A percentile compares a stretch with the other conserved stretches of the same genome.
These are phyloP conservation scores for Passer domesticus DNA, from an alignment of 2,113 vertebrate species.

Conservation along the genomic window DNA sequence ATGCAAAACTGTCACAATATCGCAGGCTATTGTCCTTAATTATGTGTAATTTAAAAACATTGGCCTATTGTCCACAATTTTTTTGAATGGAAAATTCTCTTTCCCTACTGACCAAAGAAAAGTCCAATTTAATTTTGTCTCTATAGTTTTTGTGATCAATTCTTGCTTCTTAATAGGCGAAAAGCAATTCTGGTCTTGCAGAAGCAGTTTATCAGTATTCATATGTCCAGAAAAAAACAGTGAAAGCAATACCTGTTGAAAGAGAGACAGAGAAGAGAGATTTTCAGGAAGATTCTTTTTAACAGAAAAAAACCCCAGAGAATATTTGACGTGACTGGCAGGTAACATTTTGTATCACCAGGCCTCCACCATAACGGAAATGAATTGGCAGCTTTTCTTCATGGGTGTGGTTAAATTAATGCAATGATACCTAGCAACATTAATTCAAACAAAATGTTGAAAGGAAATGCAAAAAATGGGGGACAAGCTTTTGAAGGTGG, in stretches of 20 bases:
- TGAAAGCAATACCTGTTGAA: not conserved
- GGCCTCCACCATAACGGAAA: not conserved
- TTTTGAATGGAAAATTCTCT: not conserved
- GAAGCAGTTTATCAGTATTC: not conserved
- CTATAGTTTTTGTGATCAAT: not conserved
- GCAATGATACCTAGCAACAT: not conserved
- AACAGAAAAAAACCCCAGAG: not conserved
- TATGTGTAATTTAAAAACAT: not conserved
- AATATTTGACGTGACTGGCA: not conserved
- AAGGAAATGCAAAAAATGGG: not conserved
- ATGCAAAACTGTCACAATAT: not conserved
- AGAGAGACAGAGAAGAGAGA: not conserved
- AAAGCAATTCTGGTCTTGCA: not conserved
- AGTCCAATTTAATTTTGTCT: not conserved
- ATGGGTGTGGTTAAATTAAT: not conserved
- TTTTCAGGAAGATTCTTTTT: not conserved
- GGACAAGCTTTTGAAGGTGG: not conserved
- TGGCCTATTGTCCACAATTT: not conserved
- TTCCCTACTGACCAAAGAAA: not conserved
- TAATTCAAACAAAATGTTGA: not conserved
- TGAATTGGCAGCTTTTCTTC: not conserved
- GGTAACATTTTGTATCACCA: not conserved
- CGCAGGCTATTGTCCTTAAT: not conserved
- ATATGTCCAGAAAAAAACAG: not conserved
- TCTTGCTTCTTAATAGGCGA: not conserved